A percentile compares a stretch with the other conserved stretches of the same genome.
These are phyloP conservation scores for Plotosus lineatus DNA, from an alignment of 2,113 vertebrate species.

Conservation along the genomic window DNA sequence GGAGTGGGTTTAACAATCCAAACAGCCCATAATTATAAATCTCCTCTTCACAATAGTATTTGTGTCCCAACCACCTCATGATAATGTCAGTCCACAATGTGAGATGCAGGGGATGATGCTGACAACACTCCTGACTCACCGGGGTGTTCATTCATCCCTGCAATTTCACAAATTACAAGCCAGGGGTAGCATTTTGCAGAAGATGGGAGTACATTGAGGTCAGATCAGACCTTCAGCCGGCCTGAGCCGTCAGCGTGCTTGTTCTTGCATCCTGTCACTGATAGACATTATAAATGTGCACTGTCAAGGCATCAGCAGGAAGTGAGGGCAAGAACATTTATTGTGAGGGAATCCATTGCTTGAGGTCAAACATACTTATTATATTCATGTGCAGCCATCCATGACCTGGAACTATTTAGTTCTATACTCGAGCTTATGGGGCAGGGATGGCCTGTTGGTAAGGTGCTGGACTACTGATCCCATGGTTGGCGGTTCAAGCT, in stretches of 20 bases:
- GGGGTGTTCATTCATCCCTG: background rate
- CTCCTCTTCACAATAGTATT: background rate
- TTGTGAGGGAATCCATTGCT: background rate
- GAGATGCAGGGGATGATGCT: no score
- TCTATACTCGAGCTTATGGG: no score
- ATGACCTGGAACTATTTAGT: background rate
- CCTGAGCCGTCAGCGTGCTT: background rate
- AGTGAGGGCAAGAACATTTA: background rate
- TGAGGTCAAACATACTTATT: background rate
- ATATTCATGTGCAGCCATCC: no score
- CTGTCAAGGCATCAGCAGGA: background rate
- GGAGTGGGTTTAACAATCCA: background rate
- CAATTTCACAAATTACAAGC: slow-evolving; percentile 8
- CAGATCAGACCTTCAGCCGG: background rate
- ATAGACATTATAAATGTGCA: background rate
- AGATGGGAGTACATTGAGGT: background rate
- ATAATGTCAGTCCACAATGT: background rate
- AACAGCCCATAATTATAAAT: background rate
- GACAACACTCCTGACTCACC: no score
- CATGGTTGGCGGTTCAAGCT: no score
- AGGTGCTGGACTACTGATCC: no score
- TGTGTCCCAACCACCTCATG: background rate
- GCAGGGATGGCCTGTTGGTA: no score
- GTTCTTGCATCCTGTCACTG: background rate
- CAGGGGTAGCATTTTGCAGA: background rate